These are phyloP conservation scores for Hozukius guyotensis DNA, from an alignment of 2,797 vertebrate genomes.

Conservation along the genomic window DNA sequence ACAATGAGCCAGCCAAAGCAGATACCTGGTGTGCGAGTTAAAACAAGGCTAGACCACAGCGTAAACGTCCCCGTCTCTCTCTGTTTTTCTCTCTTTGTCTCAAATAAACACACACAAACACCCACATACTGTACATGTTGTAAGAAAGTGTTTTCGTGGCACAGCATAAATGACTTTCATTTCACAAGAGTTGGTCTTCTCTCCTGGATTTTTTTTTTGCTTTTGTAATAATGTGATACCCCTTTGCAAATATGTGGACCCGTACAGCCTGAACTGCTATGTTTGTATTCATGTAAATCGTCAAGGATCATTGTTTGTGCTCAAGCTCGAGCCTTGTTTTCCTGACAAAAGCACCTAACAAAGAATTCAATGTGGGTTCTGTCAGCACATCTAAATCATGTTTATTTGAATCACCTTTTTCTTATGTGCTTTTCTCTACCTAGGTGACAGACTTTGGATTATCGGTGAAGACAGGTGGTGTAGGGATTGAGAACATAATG, in stretches of 20 bases:
- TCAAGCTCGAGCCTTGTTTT: constrained; percentile 7
- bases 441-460: constrained; percentile 93
- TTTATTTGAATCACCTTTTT: constrained; percentile 40
- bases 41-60: constrained; percentile 41
- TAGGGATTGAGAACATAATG: constrained; percentile 86
- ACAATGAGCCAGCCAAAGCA: constrained; percentile 55
- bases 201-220: constrained; percentile 45
- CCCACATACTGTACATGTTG: constrained; percentile 23
- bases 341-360: constrained; percentile 21
- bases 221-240: constrained; percentile 31
- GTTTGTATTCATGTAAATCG: neutral
- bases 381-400: constrained; percentile 15
- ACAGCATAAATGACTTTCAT: constrained; percentile 61
- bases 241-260: constrained; percentile 25
- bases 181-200: constrained; percentile 49
- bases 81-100: constrained; percentile 12
- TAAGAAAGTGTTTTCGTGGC: constrained; percentile 52
- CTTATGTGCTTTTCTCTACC: constrained; percentile 35
- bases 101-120: neutral
- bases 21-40: constrained; percentile 57
- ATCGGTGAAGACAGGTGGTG: constrained; percentile 86
- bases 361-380: constrained; percentile 19
- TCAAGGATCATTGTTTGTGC: constrained; percentile 35
- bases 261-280: constrained; percentile 31
- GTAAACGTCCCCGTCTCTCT: constrained; percentile 31